phyloP scores from a whole-genome alignment of 1,140 invertebrate species.

The Brachionus asplanchnoidis region DNA sequence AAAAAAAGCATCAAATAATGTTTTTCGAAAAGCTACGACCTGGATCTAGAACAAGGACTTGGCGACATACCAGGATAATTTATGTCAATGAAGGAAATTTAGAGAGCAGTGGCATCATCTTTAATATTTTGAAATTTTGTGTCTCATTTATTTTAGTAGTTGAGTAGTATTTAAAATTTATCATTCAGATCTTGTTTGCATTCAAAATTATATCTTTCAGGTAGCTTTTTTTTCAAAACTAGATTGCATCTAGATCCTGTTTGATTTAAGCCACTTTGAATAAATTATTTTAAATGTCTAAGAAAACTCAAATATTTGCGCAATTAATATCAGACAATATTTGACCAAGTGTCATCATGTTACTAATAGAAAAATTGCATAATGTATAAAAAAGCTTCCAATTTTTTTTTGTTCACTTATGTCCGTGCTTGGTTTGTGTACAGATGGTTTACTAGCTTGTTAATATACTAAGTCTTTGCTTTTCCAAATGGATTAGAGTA shows the following conservation, averaged over 20 bases:
- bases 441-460: not conserved
- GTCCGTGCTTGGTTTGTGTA: not conserved
- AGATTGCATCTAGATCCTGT: not conserved
- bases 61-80: not conserved
- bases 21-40: not conserved
- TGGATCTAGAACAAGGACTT: not conserved
- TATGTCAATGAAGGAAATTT: not conserved
- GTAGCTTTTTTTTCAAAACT: not conserved
- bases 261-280: not conserved
- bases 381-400: not conserved
- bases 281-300: not conserved
- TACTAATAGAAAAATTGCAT: not conserved
- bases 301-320: not conserved
- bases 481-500: not conserved
- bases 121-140: not conserved
- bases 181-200: not conserved
- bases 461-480: not conserved
- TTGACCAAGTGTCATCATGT: not conserved
- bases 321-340: not conserved
- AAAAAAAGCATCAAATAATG: not conserved
- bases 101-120: not conserved
- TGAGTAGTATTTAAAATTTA: not conserved
- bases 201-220: not conserved
- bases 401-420: not conserved
- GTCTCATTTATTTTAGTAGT: not conserved